These are phyloP conservation scores for Simalia tracyae DNA, from an alignment of 2,797 vertebrate species.

Conservation along the genomic window DNA sequence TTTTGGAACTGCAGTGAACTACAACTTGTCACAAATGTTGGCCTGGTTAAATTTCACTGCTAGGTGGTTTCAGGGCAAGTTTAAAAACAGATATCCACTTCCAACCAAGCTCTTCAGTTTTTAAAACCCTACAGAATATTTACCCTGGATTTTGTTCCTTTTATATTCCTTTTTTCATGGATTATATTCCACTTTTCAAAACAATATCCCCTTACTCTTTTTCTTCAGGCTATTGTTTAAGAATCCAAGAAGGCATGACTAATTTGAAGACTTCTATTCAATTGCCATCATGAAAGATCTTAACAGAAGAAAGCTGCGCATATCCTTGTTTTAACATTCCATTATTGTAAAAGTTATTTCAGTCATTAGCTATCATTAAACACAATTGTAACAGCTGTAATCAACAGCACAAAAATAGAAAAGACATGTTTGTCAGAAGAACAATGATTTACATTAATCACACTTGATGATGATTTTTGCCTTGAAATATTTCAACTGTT, in stretches of 20 bases:
- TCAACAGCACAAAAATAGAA: constrained; percentile 28
- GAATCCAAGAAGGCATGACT: constrained; percentile 2
- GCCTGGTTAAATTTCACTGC: not conserved
- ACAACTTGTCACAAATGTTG: not conserved
- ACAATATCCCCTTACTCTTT: not conserved
- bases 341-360: not conserved
- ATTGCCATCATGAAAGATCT: not conserved
- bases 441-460: constrained; percentile 9
- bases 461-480: constrained; percentile 5
- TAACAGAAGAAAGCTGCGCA: not conserved
- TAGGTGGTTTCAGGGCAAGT: not conserved
- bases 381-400: constrained; percentile 1
- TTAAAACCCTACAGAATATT: not conserved
- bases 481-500: constrained; percentile 21
- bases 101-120: not conserved
- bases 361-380: not conserved
- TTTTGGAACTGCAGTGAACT: not conserved
- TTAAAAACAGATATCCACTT: not conserved
- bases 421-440: not conserved
- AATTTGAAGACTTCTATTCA: not conserved
- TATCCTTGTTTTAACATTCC: not conserved
- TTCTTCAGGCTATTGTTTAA: not conserved
- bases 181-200: not conserved
- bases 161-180: not conserved
- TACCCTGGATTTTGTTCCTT: not conserved